Conservation (phyloP, 2,113 vertebrate genomes). For the Eleginops maclovinus region DNA sequence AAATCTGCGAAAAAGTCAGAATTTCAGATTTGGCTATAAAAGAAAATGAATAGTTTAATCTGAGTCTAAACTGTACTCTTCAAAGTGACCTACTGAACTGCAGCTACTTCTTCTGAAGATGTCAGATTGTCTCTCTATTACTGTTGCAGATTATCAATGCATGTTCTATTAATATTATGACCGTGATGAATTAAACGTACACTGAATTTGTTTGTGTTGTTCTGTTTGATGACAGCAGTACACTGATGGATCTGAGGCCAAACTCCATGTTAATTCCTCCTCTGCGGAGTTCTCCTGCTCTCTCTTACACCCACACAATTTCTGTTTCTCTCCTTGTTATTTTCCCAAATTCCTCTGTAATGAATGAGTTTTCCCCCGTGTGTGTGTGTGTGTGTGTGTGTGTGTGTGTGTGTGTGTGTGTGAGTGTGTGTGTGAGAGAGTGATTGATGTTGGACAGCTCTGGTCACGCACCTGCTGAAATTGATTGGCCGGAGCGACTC, state of each 20-base stretch:
- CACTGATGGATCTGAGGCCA: slow-evolving; percentile 4
- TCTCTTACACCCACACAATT: background rate
- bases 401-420: slow-evolving; percentile 28
- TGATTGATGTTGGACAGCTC: slow-evolving; percentile 61
- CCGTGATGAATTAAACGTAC: slow-evolving; percentile 33
- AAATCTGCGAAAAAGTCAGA: no score
- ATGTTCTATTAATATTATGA: slow-evolving; percentile 11
- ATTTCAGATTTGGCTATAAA: no score
- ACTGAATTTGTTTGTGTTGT: slow-evolving; percentile 31
- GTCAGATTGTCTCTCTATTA: background rate
- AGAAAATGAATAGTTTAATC: no score
- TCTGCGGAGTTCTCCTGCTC: background rate
- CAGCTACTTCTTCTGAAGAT: background rate
- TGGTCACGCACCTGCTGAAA: slow-evolving; percentile 63
- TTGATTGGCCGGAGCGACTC: slow-evolving; percentile 65
- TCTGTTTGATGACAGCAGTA: slow-evolving; percentile 13
- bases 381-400: slow-evolving; percentile 37
- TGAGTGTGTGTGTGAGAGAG: slow-evolving; percentile 10
- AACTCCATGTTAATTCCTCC: background rate
- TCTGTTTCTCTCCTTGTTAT: slow-evolving; percentile 29
- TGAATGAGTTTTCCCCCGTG: slow-evolving; percentile 40
- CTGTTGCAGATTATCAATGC: slow-evolving; percentile 25
- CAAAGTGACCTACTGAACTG: background rate
- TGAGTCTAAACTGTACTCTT: background rate
- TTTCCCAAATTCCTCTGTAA: slow-evolving; percentile 50